Base-by-base conservation (phyloP, 1,140 invertebrate species). In the Pachypsylla venusta region DNA sequence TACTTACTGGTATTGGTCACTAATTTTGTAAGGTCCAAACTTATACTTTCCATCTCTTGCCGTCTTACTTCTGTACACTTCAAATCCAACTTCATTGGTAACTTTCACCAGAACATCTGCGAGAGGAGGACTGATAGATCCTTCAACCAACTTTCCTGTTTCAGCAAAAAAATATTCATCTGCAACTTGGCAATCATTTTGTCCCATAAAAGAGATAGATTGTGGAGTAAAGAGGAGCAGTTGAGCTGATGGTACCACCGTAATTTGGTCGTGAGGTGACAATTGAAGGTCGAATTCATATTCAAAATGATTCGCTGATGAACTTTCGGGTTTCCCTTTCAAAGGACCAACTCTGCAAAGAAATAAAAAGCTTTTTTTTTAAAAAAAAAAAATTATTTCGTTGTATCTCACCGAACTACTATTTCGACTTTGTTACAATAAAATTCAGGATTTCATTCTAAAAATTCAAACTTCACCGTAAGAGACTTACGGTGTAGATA, bases 1-100 rank as follows among this genome's bases (percentile, higher is more conserved):
- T 35, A 56, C 57, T 62, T 67, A 75, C 65, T 74, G 77, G 67
- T 84, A 85, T 16, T 75, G 67, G 24, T 79, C 66, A 22, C 69
- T 73, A 28, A 77, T 78, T 68, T 83, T 79, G 24, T 91, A 76
- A 53, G 89, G 88, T 4, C 85, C 86, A 67, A 89, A 81, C 63
- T 74, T 79, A 68, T 89, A 93, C 56, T 74, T 76, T n/a, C 93
- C 92, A 59, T 82, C 78, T 24, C 67, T 65, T 63, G 76, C 72
- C 1, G 80, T 82, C 5, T 71, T 66, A 30, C 75, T 25, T 22
- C 68, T 74, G 20, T 71, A 71, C 10, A 74, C 66, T 16, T 70
- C 73, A 20, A 67, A 63, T 40, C 74, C 68, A 42, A 71, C 70
- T 35, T 73, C 67, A 60, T 70, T 70, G 0, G 68, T 64, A 61